Base-by-base conservation (phyloP, 2,888 invertebrate species). In the Polydesmus complanatus region DNA sequence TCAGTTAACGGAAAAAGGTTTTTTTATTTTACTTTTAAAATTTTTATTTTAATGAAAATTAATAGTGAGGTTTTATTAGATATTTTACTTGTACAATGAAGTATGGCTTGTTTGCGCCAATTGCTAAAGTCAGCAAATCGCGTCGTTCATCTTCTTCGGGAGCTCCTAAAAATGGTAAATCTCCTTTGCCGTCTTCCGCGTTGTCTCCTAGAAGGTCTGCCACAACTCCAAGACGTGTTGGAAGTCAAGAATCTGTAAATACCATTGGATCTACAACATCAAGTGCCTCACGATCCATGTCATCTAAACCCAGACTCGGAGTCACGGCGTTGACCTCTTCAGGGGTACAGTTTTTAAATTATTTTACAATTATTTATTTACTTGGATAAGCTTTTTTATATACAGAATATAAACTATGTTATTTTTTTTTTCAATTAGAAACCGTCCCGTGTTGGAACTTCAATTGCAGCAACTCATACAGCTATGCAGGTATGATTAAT, bases 81-180 rank as follows among this genome's bases (percentile, higher is more conserved):
- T 97, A 97, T 78, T 97, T 97, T 77, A 85, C 88, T 67, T 97
- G 96, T 74, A 81, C 83, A 65, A 85, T 88, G 49, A 85, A 88
- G 71, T 88, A 86, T 76, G 97, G 97, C 1, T 79, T 97, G 64
- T 97, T 97, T 77, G 92, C 94, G 25, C 94, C 95, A 1, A 78
- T 87, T 61, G 82, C 86, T 70, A 96, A 96, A 79, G 89, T 96
- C 65, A 84, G 86, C 68, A 83, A 85, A 65, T 91, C 90, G 27
- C 85, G 82, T 73, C 80, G 76, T 71, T 47, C 61, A 18, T 25
- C 61, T 1, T 80, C 80, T 2, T 81, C 83, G 11, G 48, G n/a
- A 18, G 23, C 50, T 27, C 62, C 60, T 26, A n/a, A n/a, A n/a
- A n/a, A n/a, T n/a, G n/a, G n/a, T n/a, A n/a, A n/a, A n/a, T n/a